phyloP scores from a whole-genome alignment of 1,140 invertebrate species.

The Sinonovacula constricta region DNA sequence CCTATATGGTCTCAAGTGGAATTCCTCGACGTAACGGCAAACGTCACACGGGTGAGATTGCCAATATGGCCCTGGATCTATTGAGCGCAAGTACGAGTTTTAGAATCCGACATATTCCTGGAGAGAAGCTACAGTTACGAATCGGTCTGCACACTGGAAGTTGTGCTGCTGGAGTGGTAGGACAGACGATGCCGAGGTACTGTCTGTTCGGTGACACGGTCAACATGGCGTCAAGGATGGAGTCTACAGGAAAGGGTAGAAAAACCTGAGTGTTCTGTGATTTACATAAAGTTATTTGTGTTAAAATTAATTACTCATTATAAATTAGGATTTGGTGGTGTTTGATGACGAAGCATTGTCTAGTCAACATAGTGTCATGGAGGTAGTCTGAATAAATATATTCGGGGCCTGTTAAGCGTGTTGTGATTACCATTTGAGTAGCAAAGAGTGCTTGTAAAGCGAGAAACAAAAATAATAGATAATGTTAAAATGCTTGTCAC shows the following conservation, averaged over 20 bases:
- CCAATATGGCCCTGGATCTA: constrained; percentile 93
- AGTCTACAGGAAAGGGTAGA: constrained; percentile 84
- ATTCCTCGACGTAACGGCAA: constrained; percentile 88
- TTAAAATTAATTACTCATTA: no score
- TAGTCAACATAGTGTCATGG: no score
- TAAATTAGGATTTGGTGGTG: no score
- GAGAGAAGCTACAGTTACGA: constrained; percentile 90
- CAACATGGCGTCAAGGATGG: constrained; percentile 95
- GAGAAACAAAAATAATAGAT: no score
- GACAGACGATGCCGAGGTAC: constrained; percentile 93
- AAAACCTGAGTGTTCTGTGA: no score
- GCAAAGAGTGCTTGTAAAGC: no score
- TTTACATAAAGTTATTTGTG: no score
- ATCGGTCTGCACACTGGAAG: constrained; percentile 95
- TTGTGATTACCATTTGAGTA: no score
- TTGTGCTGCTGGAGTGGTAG: constrained; percentile 93
- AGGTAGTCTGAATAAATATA: no score
- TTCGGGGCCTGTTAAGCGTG: no score
- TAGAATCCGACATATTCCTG: constrained; percentile 90
- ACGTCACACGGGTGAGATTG: constrained; percentile 89
- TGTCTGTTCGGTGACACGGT: constrained; percentile 92
- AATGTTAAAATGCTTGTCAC: no score
- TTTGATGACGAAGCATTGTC: no score
- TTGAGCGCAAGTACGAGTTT: constrained; percentile 92
- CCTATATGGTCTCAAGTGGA: constrained; percentile 97